Evolutionary conservation across 2,113 vertebrate species (phyloP), one percentile per base, ranked within the genome.

Genomic region (Cephalopholis sonnerati): DNA sequence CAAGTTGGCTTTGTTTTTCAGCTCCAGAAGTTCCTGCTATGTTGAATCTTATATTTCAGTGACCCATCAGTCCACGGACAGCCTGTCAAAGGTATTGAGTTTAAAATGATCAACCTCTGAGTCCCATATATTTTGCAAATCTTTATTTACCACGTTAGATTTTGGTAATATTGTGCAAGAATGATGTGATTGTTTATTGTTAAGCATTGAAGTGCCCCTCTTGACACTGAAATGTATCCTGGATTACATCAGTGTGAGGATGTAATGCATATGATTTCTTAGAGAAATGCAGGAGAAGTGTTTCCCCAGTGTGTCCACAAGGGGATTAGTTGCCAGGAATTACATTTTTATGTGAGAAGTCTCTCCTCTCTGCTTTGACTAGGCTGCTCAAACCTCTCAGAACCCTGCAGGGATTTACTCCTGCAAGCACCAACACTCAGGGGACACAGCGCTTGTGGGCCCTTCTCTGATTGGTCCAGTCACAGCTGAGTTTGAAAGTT

Each of bases 311-410:
- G 25, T 81, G 64, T 67, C 59, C 80, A 80, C 16, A 8, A 11
- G 53, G 55, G 67, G 44, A 77, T 75, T 22, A 55, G 63, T 61
- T 86, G 64, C 54, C 5, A 57, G 24, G 54, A 62, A 68, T 77
- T 59, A 27, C 20, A 57, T 80, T 81, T 74, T 78, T 51, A 74
- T 66, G 20, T 22, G 32, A 64, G 29, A 20, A 64, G 32, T 46
- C 41, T 77, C 63, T 68, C 17, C 32, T 59, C 62, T 68, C 32
- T 39, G n/a, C 48, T 82, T 78, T 12, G 36, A 71, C 50, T 74
- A 50, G 57, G 67, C 39, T 48, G 22, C 62, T 82, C 50, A 63
- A 79, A 76, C 62, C 24, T 18, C 51, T 64, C 24, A 11, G 67
- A 69, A 46, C n/a, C 57, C 77, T 44, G 53, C 5, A 3, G 51